Evolutionary conservation across 2,113 vertebrate genomes (phyloP).

Genomic region (Melospiza melodia): DNA sequence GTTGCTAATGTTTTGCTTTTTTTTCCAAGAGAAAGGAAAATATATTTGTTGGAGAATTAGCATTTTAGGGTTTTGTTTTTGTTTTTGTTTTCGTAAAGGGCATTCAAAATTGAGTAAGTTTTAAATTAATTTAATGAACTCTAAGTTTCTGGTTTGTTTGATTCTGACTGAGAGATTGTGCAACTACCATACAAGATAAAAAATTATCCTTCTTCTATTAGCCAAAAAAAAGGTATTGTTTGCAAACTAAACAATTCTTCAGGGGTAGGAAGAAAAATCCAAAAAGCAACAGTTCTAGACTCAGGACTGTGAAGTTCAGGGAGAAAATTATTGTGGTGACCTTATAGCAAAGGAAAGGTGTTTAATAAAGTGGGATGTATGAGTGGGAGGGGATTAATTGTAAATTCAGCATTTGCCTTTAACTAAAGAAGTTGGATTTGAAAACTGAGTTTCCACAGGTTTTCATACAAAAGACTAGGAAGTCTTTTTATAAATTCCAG

Average conservation of each 20-base stretch:
- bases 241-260: neutral
- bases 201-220: neutral
- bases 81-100: neutral
- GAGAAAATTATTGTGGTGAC: neutral
- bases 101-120: neutral
- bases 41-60: neutral
- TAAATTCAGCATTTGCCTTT: neutral
- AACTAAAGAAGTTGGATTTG: neutral
- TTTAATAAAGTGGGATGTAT: constrained; percentile 10
- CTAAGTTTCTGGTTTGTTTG: neutral
- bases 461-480: neutral
- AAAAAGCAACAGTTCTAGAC: neutral
- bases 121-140: neutral
- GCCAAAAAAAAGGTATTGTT: neutral
- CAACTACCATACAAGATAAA: neutral
- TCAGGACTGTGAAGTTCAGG: neutral
- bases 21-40: neutral
- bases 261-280: neutral
- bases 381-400: constrained; percentile 27
- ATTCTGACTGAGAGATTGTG: neutral
- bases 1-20: neutral
- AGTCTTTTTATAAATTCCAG: neutral
- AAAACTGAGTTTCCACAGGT: neutral
- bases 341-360: constrained; percentile 19
- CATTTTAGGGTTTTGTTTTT: neutral